Conservation (phyloP, 1,140 invertebrate genomes). For the Plodia interpunctella region DNA sequence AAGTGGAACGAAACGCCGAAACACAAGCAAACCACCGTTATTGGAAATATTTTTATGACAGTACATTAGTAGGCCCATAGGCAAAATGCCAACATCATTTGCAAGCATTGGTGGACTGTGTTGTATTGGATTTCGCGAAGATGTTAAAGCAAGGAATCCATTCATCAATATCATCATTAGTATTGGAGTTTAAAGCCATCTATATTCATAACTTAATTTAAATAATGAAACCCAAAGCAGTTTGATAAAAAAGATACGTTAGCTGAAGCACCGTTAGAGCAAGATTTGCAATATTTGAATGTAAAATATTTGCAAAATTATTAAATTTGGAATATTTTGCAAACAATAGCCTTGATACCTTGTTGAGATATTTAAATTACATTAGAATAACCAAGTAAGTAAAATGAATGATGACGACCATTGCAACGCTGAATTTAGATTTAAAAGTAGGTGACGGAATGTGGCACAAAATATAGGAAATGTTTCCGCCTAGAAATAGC, state of each 20-base stretch:
- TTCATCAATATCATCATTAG: too few species aligned
- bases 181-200: too few species aligned
- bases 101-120: neutral
- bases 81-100: neutral
- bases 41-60: constrained; percentile 20
- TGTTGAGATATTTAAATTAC: neutral
- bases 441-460: neutral
- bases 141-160: too few species aligned
- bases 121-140: too few species aligned
- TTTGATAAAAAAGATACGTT: too few species aligned
- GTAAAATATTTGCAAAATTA: too few species aligned
- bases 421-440: neutral
- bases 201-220: too few species aligned
- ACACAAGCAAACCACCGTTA: constrained; percentile 32
- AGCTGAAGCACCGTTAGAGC: too few species aligned
- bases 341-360: neutral
- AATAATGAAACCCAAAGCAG: too few species aligned
- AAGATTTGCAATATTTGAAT: too few species aligned
- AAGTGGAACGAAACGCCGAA: constrained; percentile 50
- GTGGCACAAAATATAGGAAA: neutral
- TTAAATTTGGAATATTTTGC: neutral
- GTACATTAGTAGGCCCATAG: neutral
- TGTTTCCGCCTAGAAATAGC: neutral
- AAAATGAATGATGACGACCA: neutral
- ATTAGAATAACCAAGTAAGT: neutral